phyloP scores from a whole-genome alignment of 1,140 invertebrate genomes.

The Yoshiicerus persimilis region DNA sequence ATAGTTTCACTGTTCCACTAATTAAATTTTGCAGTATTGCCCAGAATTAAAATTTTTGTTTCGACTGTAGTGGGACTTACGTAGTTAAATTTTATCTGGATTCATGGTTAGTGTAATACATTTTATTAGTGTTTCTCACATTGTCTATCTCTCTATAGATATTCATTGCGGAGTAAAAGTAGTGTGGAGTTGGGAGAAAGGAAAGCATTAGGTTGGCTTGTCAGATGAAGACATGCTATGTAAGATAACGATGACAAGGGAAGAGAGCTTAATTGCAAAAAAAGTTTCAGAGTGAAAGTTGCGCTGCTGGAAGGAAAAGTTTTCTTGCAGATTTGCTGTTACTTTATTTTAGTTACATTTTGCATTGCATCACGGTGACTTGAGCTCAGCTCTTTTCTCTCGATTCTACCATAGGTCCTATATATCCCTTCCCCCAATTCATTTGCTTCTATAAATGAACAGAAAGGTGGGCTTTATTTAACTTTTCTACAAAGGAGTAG shows the following conservation, averaged over 20 bases:
- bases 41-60: neutral
- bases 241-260: slow-evolving; percentile 13
- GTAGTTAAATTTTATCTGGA: neutral
- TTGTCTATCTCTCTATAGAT: neutral
- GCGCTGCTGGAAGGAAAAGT: neutral
- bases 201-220: neutral
- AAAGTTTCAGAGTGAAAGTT: neutral
- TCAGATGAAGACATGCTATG: neutral
- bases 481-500: neutral
- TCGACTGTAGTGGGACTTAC: neutral
- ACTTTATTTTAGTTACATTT: neutral
- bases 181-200: neutral
- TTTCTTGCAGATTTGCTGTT: neutral
- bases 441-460: neutral
- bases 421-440: neutral
- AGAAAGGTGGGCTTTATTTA: neutral
- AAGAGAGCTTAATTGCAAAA: slow-evolving; percentile 13
- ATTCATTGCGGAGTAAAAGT: too few relatives aligned
- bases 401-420: neutral
- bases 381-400: neutral
- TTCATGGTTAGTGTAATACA: neutral
- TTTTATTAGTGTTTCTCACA: neutral
- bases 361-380: neutral
- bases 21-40: neutral
- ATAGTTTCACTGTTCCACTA: too few relatives aligned